A percentile compares a stretch with the other conserved stretches of the same genome.
Conservation (phyloP, 2,797 vertebrate genomes). For the Muscicapa striata region DNA sequence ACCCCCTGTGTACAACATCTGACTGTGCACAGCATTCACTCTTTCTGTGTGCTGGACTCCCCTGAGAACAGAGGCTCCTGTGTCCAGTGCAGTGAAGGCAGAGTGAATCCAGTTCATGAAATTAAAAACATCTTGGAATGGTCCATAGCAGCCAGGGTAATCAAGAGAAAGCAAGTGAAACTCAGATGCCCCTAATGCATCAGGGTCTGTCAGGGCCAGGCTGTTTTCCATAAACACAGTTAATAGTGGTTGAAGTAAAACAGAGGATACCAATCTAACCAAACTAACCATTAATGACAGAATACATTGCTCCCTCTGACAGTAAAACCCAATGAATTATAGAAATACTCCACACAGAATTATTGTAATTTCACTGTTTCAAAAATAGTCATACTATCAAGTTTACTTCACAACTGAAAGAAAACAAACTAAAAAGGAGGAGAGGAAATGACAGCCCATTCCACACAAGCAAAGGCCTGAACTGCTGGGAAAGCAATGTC, state of each 20-base stretch:
- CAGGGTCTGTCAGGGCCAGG: neutral
- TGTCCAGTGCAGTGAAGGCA: neutral
- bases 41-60: neutral
- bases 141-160: neutral
- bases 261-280: neutral
- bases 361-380: neutral
- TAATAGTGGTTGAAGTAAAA: neutral
- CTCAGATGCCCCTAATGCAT: neutral
- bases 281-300: neutral
- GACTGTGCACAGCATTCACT: neutral
- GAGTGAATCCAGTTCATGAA: neutral
- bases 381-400: neutral
- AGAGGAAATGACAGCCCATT: neutral
- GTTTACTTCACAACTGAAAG: neutral
- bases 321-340: neutral
- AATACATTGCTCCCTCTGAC: neutral
- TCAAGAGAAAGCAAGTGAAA: neutral
- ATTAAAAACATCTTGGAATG: neutral
- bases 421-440: neutral
- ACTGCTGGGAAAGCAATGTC: neutral
- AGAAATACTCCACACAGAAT: neutral
- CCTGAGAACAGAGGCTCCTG: neutral
- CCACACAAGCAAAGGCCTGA: neutral
- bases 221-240: neutral
- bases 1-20: neutral